Conservation (phyloP, 2,113 vertebrate species). For the Gasterosteus aculeatus region DNA sequence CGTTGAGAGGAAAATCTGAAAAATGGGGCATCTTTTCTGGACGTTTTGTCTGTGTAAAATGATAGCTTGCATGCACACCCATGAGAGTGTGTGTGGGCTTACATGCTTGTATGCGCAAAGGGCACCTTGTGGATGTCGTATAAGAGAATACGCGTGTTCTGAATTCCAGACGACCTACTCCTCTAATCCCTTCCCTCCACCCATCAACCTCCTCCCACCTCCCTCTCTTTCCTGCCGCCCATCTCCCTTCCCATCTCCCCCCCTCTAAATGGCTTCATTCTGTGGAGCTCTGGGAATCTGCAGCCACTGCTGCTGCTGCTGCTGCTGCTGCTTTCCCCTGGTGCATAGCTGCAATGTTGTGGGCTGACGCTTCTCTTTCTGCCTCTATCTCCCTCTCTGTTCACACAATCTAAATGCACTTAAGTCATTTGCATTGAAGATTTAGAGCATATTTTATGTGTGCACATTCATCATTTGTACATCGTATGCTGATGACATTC, state of each 20-base stretch:
- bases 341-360: constrained; percentile 51
- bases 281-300: constrained; percentile 54
- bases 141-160: constrained; percentile 62
- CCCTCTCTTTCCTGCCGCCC: constrained; percentile 56
- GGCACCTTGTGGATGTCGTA: constrained; percentile 76
- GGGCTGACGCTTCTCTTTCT: constrained; percentile 19
- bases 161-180: constrained; percentile 72
- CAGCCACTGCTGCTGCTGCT: constrained; percentile 48
- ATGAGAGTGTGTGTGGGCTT: constrained; percentile 27
- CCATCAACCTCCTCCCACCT: constrained; percentile 65
- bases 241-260: constrained; percentile 48
- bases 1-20: constrained; percentile 25
- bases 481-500: constrained; percentile 19
- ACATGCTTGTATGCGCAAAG: constrained; percentile 64
- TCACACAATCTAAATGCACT: constrained; percentile 29
- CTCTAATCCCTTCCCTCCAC: constrained; percentile 72
- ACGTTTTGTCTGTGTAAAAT: constrained; percentile 18
- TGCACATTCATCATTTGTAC: constrained; percentile 47
- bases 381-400: constrained; percentile 1
- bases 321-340: constrained; percentile 36
- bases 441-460: constrained; percentile 40
- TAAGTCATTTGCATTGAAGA: constrained; percentile 42
- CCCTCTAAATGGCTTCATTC: constrained; percentile 73
- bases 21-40: constrained; percentile 22
- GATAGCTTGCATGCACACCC: neutral